Evolutionary conservation across 2,113 vertebrate species (phyloP).

Genomic region (Gila orcuttii): DNA sequence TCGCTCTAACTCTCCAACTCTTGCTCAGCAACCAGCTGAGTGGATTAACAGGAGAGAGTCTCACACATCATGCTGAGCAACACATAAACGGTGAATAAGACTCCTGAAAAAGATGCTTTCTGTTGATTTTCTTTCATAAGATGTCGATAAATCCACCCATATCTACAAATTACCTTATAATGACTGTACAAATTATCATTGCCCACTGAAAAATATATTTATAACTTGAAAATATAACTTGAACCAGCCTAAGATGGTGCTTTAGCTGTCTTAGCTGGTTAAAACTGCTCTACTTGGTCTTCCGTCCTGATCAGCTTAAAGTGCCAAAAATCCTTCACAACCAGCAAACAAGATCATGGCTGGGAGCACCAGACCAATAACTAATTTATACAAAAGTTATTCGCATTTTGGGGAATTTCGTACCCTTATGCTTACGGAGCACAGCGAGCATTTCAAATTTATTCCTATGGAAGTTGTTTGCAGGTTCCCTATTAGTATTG

Average conservation of each 20-base stretch:
- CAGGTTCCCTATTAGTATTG: no score
- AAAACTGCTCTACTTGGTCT: not conserved
- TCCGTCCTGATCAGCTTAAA: not conserved
- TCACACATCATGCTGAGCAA: not conserved
- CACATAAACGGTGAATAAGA: not conserved
- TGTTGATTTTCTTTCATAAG: not conserved
- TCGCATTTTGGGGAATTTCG: no score
- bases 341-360: not conserved
- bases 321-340: not conserved
- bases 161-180: not conserved
- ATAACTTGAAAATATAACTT: not conserved
- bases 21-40: not conserved
- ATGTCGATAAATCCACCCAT: not conserved
- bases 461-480: no score
- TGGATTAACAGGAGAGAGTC: constrained; percentile 63
- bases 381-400: no score
- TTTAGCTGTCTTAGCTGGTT: not conserved
- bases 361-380: no score
- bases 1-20: not conserved
- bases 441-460: no score
- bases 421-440: no score
- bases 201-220: not conserved
- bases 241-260: not conserved
- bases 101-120: not conserved
- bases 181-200: not conserved